Percentiles rank a stretch among this genome's conserved stretches.
phyloP scores from a whole-genome alignment of 1,140 invertebrate species.

The Pogonomyrmex barbatus region DNA sequence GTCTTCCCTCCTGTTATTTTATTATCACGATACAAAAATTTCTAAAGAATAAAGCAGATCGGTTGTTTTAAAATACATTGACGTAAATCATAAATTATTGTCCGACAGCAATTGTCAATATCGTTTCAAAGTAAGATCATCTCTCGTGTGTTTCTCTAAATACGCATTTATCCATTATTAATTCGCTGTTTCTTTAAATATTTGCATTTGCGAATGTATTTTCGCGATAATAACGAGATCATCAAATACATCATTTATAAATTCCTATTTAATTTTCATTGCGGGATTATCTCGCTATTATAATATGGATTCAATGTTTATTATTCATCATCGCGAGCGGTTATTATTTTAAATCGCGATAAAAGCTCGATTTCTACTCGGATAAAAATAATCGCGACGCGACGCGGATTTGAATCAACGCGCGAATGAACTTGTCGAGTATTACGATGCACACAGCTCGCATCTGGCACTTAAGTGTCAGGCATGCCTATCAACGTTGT shows the following conservation, averaged over 20 bases:
- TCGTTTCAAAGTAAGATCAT: neutral
- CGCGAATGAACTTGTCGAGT: neutral
- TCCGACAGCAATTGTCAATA: neutral
- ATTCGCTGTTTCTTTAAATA: slow-evolving; percentile 16
- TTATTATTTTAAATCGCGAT: slow-evolving; percentile 32
- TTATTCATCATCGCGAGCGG: neutral
- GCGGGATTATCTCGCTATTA: slow-evolving; percentile 14
- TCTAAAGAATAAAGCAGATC: neutral
- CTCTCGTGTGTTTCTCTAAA: neutral
- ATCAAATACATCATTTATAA: slow-evolving; percentile 33
- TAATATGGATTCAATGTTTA: slow-evolving; percentile 47
- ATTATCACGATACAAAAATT: neutral
- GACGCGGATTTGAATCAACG: slow-evolving; percentile 25
- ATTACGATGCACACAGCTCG: slow-evolving; percentile 3
- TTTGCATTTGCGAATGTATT: slow-evolving; percentile 1
- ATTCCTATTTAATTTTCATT: slow-evolving; percentile 46
- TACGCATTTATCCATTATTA: slow-evolving; percentile 5
- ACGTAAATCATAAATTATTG: neutral
- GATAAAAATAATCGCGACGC: slow-evolving; percentile 11
- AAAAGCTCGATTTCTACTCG: neutral
- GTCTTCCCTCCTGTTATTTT: slow-evolving; percentile 9
- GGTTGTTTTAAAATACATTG: slow-evolving; percentile 5
- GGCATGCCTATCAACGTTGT: slow-evolving; percentile 48
- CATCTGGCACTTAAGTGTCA: slow-evolving; percentile 40
- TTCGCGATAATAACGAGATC: slow-evolving; percentile 27